Base-by-base conservation (phyloP, 2,113 vertebrate genomes). In the Hystrix cristata region DNA sequence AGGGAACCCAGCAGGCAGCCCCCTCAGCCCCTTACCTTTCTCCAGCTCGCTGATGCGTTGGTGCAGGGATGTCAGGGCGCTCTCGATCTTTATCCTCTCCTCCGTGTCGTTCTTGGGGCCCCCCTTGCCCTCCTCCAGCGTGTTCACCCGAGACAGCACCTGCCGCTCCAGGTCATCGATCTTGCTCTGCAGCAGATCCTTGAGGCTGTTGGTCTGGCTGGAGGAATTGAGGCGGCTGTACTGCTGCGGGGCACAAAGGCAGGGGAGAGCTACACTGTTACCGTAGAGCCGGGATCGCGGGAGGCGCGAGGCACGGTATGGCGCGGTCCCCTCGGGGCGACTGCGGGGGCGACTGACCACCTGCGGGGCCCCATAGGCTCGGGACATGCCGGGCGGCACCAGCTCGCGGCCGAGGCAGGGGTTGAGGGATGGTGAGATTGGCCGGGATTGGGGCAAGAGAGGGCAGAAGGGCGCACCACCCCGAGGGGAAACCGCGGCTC, bases 101-200 rank as follows among this genome's bases (percentile, higher is more conserved):
- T 99, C 99, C 0, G 99, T 99, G 93, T 99, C 99, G 67, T 99
- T 99, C 97, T 96, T 98, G 53, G 98, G 95, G 55, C 96, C 98
- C 46, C 98, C 98, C 97, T 99, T 99, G 90, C 98, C 99, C 96
- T 99, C 99, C 97, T 99, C 99, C 95, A 99, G 91, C 78, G 99
- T 99, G 99, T 99, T 99, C 98, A 99, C 99, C 82, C 99, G 98
- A 86, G 99, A 99, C 97, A 99, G 98, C 81, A 99, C 99, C 98
- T 99, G 99, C 98, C 99, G 99, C 98, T 99, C 99, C 99, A 99
- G 99, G 94, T 99, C 99, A 64, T 99, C 99, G 78, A 99, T 99
- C 97, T 99, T 99, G 98, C 98, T 99, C 96, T 99, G 99, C 97
- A 99, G 99, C 94, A 99, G 98, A 94, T 99, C 99, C 97, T 99